Conservation (phyloP, 2,888 invertebrate genomes). For the Eilema caniola region DNA sequence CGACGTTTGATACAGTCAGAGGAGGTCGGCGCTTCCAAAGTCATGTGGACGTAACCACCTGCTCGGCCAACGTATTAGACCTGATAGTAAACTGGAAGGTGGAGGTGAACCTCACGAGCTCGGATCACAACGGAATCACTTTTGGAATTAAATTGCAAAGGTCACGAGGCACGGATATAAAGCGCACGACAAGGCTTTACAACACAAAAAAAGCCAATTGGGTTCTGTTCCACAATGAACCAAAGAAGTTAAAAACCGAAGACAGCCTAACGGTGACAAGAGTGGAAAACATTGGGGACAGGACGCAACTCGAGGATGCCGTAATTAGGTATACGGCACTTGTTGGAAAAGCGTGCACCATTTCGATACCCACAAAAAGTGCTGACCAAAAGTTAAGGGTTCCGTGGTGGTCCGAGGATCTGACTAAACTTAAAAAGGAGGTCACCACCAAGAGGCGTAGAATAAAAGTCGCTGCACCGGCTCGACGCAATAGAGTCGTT, state of each 20-base stretch:
- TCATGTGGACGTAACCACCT: background rate
- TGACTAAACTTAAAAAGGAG: background rate
- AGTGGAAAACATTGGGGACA: background rate
- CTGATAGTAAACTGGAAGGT: background rate
- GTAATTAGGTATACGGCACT: background rate
- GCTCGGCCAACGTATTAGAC: background rate
- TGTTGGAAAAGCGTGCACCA: background rate
- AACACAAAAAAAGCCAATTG: background rate
- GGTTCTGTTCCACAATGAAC: background rate
- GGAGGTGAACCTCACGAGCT: background rate
- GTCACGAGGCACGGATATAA: background rate
- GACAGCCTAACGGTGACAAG: background rate
- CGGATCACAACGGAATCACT: background rate
- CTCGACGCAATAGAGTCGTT: background rate
- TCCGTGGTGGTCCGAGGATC: background rate
- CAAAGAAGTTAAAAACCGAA: background rate
- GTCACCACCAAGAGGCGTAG: background rate
- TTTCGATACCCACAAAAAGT: background rate
- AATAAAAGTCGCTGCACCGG: background rate
- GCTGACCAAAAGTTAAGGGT: background rate
- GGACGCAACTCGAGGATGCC: background rate
- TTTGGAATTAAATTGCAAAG: background rate
- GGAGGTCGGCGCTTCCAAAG: background rate
- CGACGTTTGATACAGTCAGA: background rate
- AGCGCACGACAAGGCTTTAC: background rate